Conservation (phyloP, 2,797 vertebrate genomes). For the Catharus ustulatus region DNA sequence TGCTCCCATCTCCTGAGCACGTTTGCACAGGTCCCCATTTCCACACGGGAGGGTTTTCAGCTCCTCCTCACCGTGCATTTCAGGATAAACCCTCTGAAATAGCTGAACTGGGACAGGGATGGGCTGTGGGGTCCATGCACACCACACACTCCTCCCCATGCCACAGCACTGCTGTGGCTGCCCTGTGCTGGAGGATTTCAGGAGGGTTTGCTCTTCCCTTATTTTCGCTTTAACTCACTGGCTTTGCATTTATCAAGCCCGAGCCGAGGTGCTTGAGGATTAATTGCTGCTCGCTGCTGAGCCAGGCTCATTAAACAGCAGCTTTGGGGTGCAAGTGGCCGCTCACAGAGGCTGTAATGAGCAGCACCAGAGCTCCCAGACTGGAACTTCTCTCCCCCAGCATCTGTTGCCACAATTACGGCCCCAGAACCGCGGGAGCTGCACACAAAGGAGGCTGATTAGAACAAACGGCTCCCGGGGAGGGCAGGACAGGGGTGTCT, state of each 20-base stretch:
- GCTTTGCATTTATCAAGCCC: background rate
- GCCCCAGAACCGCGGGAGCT: background rate
- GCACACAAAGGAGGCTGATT: background rate
- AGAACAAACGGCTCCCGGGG: background rate
- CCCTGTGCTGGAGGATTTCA: background rate
- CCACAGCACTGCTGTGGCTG: background rate
- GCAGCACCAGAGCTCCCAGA: background rate
- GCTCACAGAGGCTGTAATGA: background rate
- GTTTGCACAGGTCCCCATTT: background rate
- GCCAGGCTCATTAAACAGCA: conserved; percentile 43
- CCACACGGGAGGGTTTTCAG: background rate
- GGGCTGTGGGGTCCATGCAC: fast-evolving
- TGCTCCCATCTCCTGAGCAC: conserved; percentile 21
- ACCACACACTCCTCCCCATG: fast-evolving
- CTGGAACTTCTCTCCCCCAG: background rate
- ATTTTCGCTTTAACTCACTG: background rate
- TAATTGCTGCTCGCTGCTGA: conserved; percentile 41
- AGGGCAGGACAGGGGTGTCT: background rate
- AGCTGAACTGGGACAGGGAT: background rate
- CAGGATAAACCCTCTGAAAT: background rate
- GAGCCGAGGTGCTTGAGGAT: background rate
- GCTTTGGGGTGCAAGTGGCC: conserved; percentile 29
- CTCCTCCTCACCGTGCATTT: background rate
- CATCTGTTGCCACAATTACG: background rate
- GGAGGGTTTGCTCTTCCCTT: background rate